These are phyloP conservation scores for Ochlodes sylvanus DNA, from an alignment of 2,888 invertebrate species.

Conservation along the genomic window DNA sequence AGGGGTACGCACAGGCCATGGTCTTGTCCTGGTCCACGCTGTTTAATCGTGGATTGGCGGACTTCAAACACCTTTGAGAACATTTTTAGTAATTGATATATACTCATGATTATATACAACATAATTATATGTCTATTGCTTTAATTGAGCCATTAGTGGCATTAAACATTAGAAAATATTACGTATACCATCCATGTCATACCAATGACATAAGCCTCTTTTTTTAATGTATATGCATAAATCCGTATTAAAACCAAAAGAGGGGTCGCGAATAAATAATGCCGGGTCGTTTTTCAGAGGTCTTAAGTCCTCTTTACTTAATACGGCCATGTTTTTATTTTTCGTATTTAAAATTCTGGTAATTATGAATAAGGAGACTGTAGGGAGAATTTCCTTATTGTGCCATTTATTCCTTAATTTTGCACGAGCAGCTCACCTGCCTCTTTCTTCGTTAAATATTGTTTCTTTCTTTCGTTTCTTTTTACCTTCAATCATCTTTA, in stretches of 20 bases:
- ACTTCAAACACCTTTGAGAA: no score
- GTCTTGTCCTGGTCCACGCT: no score
- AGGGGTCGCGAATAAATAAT: conserved; percentile 76
- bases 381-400: conserved; percentile 52
- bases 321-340: conserved; percentile 71
- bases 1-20: no score
- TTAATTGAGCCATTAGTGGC: not conserved
- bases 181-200: conserved; percentile 55
- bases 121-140: not conserved
- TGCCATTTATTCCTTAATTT: conserved; percentile 46
- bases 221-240: conserved; percentile 79
- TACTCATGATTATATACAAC: no score
- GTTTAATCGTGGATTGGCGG: no score
- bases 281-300: conserved; percentile 76
- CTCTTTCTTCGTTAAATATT: not conserved
- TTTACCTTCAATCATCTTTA: not conserved
- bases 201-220: conserved; percentile 65
- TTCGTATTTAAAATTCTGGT: conserved; percentile 70
- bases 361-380: conserved; percentile 75
- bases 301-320: conserved; percentile 75
- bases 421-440: conserved; percentile 17
- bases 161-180: conserved; percentile 28
- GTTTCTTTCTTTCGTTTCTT: not conserved
- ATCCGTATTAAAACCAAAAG: conserved; percentile 80
- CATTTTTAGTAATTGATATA: no score